Base-by-base conservation (phyloP, 2,888 invertebrate species). In the Lamellibrachia columna region DNA sequence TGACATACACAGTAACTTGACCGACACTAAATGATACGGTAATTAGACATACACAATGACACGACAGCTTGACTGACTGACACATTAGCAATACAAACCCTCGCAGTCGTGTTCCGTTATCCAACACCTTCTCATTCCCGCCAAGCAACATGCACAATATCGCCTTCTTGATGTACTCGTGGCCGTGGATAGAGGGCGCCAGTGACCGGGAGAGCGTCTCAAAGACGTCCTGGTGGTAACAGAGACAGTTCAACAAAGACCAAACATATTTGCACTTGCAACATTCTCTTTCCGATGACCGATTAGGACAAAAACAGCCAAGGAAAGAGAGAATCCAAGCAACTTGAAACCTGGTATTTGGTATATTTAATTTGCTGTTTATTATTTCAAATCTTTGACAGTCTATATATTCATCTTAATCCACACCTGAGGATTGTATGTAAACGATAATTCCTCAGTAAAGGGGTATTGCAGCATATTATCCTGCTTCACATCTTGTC, bases 131-230 rank as follows among this genome's bases (percentile, higher is more conserved):
- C 97, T 99, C 99, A 94, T 98, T 98, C 0, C 99, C 99, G 0
- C 99, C 99, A 7, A 99, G 97, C 93, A 99, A 96, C 95, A 99
- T 97, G 96, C 99, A 99, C 53, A 99, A 97, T 93, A 99, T 98
- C 0, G 99, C 99, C 96, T 98, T 98, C 97, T 99, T 99, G 8
- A 99, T 98, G 95, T 98, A 99, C 55, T 98, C 98, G 95, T 99
- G 99, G 0, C 99, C 99, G 95, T 99, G 98, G 95, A 99, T 99
- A 0, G 99, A 99, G 0, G 99, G 99, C 0, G 99, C 99, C 92
- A 99, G 97, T 0, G 99, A 99, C 95, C 98, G 98, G 92, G 98
- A 97, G 60, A 99, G 97, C 93, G 98, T 96, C 92, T 99, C 98
- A 96, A 99, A 99, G 94, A 99, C 98, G 96, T 99, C 98, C 94